Conservation (phyloP, 2,113 vertebrate genomes). For the Colinus virginianus region DNA sequence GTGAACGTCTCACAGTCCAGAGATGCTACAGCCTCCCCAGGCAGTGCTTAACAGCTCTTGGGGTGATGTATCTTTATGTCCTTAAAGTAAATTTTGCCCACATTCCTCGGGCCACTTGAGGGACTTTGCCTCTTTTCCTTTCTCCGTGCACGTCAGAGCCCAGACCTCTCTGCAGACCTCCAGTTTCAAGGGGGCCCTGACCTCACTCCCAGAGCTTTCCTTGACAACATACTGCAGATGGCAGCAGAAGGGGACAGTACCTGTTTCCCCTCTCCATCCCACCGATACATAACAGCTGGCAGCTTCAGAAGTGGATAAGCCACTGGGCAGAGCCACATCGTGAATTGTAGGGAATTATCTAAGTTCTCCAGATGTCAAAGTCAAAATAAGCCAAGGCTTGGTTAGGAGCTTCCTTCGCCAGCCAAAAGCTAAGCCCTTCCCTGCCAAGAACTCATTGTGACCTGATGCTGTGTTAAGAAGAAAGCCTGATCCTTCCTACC, state of each 20-base stretch:
- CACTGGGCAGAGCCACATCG: background rate
- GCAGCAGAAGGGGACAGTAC: background rate
- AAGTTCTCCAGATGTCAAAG: background rate
- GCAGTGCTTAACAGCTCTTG: background rate
- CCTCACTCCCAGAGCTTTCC: background rate
- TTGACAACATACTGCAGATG: background rate
- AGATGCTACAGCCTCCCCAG: background rate
- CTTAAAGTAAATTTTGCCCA: background rate
- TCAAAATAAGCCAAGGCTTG: accelerated
- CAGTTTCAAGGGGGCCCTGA: background rate
- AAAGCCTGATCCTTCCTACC: accelerated
- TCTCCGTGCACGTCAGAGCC: accelerated
- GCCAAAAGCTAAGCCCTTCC: background rate
- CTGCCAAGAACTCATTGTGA: too few species aligned
- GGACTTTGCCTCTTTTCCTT: too few species aligned
- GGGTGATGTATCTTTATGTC: background rate
- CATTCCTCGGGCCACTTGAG: background rate
- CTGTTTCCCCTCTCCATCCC: background rate
- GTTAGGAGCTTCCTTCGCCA: background rate
- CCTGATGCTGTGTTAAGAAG: accelerated
- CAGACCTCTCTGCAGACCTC: background rate
- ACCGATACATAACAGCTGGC: background rate
- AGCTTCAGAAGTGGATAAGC: background rate
- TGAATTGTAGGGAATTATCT: background rate
- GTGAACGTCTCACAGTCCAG: background rate